These are phyloP conservation scores for Percopsis transmontana DNA, from an alignment of 2,113 vertebrate genomes.

Conservation along the genomic window DNA sequence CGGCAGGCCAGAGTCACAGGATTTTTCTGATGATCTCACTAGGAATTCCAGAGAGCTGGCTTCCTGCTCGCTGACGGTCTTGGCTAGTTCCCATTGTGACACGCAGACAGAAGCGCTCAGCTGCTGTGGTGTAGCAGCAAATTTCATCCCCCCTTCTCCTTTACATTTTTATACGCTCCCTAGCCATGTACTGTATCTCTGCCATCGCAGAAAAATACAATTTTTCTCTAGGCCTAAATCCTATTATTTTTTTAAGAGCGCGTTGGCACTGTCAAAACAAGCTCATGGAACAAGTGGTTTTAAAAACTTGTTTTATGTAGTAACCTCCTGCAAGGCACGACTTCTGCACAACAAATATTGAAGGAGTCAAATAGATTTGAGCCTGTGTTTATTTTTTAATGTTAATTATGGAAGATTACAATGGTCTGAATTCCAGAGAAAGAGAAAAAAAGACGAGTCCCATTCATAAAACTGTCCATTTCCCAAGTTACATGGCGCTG, in stretches of 20 bases:
- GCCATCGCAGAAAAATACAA: no score
- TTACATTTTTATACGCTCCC: no score
- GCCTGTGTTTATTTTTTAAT: no score
- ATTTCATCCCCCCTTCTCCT: neutral
- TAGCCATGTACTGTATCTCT: no score
- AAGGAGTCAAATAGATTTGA: neutral
- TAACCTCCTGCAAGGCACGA: no score
- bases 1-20: constrained; percentile 7
- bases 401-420: no score
- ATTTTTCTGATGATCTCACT: constrained; percentile 58
- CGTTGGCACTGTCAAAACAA: neutral
- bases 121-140: neutral
- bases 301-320: no score
- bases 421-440: no score
- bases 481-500: neutral
- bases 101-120: constrained; percentile 56
- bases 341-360: no score
- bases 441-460: no score
- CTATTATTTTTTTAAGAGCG: no score
- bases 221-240: no score
- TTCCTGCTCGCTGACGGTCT: constrained; percentile 32
- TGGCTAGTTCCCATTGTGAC: constrained; percentile 60
- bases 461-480: neutral
- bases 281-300: neutral
- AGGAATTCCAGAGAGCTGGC: constrained; percentile 26